These are phyloP conservation scores for Pseudomyrmex pallidus DNA, from an alignment of 1,140 invertebrate genomes.

Conservation along the genomic window DNA sequence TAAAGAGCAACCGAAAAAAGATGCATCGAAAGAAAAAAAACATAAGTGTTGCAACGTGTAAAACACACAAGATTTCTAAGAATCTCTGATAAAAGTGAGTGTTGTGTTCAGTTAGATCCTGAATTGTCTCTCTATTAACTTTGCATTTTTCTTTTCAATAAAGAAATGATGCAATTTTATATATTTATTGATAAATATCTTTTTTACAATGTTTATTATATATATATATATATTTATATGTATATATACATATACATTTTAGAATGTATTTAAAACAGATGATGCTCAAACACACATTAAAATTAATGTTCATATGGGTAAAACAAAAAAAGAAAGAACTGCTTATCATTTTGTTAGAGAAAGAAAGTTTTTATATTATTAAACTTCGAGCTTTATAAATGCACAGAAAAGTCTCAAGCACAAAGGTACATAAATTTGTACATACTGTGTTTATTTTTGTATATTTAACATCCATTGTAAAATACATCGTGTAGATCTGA, in stretches of 20 bases:
- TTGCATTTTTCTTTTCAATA: not conserved
- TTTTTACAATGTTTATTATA: no score
- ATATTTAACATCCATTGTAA: conserved; percentile 57
- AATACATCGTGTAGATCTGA: not conserved
- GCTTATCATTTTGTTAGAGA: conserved; percentile 26
- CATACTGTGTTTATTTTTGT: conserved; percentile 43
- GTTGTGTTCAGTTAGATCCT: not conserved
- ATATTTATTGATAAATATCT: conserved; percentile 13
- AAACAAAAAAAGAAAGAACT: conserved; percentile 20
- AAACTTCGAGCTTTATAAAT: conserved; percentile 58
- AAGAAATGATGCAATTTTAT: conserved; percentile 5
- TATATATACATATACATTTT: conserved; percentile 10
- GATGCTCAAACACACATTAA: not conserved
- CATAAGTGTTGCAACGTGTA: not conserved
- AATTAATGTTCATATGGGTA: not conserved
- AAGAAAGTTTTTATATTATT: conserved; percentile 43
- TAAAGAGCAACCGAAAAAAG: not conserved
- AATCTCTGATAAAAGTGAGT: no score
- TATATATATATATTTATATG: no score
- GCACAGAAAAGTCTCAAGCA: conserved; percentile 63
- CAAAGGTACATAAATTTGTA: conserved; percentile 68
- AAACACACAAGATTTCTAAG: no score
- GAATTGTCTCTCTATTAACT: conserved; percentile 26
- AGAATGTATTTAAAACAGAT: no score
- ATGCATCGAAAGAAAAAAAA: not conserved